Evolutionary conservation across 2,797 vertebrate species (phyloP).

Genomic region (Cebuella pygmaea): DNA sequence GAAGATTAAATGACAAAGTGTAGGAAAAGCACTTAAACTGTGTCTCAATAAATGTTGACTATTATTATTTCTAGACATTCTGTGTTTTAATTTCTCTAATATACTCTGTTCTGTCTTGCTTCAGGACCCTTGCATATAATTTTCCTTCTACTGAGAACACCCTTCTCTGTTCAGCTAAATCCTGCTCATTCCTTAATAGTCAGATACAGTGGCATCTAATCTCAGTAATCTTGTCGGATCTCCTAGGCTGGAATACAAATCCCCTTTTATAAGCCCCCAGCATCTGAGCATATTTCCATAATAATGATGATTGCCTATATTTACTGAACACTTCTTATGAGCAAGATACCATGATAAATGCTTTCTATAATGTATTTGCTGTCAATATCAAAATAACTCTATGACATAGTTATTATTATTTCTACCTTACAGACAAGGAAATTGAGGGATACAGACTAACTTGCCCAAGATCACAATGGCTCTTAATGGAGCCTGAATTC

Average conservation of each 20-base stretch:
- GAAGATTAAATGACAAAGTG: constrained; percentile 25
- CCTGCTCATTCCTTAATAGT: not conserved
- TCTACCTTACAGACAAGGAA: constrained; percentile 25
- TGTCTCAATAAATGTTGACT: not conserved
- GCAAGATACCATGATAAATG: not conserved
- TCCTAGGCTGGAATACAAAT: not conserved
- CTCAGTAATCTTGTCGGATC: not conserved
- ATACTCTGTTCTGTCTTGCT: not conserved
- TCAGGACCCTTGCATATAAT: not conserved
- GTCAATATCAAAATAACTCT: not conserved
- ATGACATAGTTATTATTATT: not conserved
- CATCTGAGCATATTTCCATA: not conserved
- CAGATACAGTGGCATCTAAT: not conserved
- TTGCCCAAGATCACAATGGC: not conserved
- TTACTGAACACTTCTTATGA: not conserved
- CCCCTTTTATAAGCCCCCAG: not conserved
- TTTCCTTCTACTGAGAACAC: not conserved
- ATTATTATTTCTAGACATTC: constrained; percentile 32
- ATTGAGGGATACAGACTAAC: not conserved
- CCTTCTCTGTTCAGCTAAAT: constrained; percentile 2
- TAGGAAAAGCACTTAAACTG: not conserved
- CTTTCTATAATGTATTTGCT: not conserved
- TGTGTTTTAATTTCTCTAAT: constrained; percentile 20
- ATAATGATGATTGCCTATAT: not conserved
- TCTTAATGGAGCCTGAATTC: constrained; percentile 31